These are phyloP conservation scores for Hymenopus coronatus DNA, from an alignment of 2,888 invertebrate species.

Conservation along the genomic window DNA sequence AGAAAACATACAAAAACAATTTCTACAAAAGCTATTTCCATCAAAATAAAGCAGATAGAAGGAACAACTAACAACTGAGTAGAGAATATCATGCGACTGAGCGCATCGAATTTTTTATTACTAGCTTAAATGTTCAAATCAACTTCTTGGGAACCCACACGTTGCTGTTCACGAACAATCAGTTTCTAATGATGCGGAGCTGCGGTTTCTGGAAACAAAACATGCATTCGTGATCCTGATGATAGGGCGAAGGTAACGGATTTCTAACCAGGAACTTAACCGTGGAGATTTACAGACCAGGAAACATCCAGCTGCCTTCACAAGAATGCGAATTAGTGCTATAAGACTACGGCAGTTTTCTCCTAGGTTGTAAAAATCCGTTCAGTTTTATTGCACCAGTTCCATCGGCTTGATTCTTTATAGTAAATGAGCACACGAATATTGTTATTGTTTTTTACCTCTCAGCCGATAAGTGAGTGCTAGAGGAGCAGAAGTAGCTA, in stretches of 20 bases:
- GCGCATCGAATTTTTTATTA: no score
- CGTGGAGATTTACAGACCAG: not conserved
- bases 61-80: no score
- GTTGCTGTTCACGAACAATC: not conserved
- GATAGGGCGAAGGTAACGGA: not conserved
- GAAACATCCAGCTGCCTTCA: not conserved
- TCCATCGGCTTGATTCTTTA: not conserved
- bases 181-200: not conserved
- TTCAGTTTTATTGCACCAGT: not conserved
- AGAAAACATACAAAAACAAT: no score
- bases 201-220: not conserved
- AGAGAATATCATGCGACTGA: no score
- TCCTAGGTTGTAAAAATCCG: not conserved
- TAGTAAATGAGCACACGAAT: not conserved
- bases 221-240: not conserved
- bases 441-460: not conserved
- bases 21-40: no score
- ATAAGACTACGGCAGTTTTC: not conserved
- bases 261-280: not conserved
- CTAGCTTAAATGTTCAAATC: not conserved
- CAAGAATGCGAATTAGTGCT: not conserved
- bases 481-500: no score
- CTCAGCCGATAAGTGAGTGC: not conserved
- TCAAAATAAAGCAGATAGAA: no score
- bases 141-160: not conserved